Percentiles rank a stretch among this genome's conserved stretches.
Conservation (phyloP, 2,797 vertebrate species). For the Glyptemys insculpta region DNA sequence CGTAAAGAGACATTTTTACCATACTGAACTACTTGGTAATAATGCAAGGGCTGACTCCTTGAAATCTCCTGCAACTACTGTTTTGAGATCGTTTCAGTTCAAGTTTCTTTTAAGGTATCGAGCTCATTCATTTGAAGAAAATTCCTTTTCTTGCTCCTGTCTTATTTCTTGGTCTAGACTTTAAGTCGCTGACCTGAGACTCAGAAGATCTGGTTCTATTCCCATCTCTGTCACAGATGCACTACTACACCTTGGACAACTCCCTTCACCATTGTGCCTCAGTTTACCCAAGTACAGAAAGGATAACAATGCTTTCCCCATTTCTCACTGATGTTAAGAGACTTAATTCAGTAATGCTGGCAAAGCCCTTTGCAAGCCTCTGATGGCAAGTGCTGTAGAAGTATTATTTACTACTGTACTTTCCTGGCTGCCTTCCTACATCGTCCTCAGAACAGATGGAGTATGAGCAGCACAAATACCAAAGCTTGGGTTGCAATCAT, state of each 20-base stretch:
- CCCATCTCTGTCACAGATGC: not conserved
- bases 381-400: conserved; percentile 53
- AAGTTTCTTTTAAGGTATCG: not conserved
- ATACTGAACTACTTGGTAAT: not conserved
- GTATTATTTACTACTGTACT: conserved; percentile 56
- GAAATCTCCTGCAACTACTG: not conserved
- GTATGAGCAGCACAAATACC: conserved; percentile 53
- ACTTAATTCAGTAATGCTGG: not conserved
- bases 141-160: not conserved
- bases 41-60: not conserved
- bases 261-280: not conserved
- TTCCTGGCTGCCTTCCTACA: conserved; percentile 62
- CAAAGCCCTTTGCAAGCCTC: conserved; percentile 33
- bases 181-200: not conserved
- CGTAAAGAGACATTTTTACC: not conserved
- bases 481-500: conserved; percentile 65
- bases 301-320: accelerated
- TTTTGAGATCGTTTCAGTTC: not conserved
- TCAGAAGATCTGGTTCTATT: not conserved
- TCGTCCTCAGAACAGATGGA: conserved; percentile 74
- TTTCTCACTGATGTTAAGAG: conserved; percentile 14
- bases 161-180: accelerated
- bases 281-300: not conserved
- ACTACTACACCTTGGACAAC: accelerated
- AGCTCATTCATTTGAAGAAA: not conserved